Evolutionary conservation across 92 coral and sea anemone species (phyloP).

Genomic region (Micromussa lordhowensis): DNA sequence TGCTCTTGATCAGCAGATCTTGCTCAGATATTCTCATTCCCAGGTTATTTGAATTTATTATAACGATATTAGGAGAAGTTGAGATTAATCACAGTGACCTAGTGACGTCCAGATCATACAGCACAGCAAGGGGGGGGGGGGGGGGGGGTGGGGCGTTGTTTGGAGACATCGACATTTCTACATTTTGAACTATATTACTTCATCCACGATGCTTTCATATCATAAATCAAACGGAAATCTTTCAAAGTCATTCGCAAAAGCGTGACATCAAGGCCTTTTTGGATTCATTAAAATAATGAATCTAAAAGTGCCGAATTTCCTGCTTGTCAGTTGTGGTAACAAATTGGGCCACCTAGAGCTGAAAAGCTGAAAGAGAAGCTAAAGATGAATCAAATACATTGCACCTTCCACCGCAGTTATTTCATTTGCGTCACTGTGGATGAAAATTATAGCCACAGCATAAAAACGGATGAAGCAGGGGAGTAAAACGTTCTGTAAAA

Average conservation of each 20-base stretch:
- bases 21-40: neutral
- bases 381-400: neutral
- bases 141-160: neutral
- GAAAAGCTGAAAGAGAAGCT: neutral
- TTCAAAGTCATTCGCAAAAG: neutral
- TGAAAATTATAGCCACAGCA: neutral
- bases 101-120: neutral
- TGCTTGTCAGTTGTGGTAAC: neutral
- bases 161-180: neutral
- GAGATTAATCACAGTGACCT: neutral
- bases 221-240: neutral
- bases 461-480: neutral
- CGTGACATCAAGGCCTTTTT: constrained; percentile 22
- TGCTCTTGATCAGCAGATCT: neutral
- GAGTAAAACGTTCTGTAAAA: neutral
- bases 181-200: neutral
- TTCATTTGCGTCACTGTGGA: neutral
- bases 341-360: neutral
- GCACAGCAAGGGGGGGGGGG: neutral
- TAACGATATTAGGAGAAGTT: neutral
- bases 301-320: constrained; percentile 7
- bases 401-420: neutral
- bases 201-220: neutral
- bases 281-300: neutral
- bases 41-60: neutral